Conservation (phyloP, 2,797 vertebrate species). For the Emys orbicularis region DNA sequence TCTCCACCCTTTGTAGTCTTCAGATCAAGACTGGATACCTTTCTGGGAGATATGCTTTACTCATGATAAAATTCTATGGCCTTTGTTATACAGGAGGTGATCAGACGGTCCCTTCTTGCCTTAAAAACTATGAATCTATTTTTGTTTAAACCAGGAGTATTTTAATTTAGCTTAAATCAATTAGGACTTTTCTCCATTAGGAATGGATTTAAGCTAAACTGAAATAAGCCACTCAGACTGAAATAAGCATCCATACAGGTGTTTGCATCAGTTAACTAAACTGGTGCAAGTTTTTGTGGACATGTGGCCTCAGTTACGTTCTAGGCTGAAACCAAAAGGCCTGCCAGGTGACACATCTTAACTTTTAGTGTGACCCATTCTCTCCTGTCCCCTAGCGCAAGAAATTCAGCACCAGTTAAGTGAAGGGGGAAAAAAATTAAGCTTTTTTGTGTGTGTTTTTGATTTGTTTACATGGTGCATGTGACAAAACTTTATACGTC, state of each 20-base stretch:
- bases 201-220: background rate
- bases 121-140: background rate
- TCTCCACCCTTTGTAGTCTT: background rate
- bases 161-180: background rate
- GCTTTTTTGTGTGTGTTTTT: background rate
- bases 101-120: background rate
- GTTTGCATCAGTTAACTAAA: background rate
- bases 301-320: background rate
- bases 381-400: background rate
- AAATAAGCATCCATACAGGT: background rate
- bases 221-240: background rate
- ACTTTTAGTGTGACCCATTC: background rate
- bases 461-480: background rate
- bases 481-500: slow-evolving; percentile 1
- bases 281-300: background rate
- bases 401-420: background rate
- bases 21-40: background rate
- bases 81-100: background rate
- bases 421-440: background rate
- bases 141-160: background rate
- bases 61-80: background rate
- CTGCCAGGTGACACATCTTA: background rate
- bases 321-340: background rate
- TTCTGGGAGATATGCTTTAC: background rate
- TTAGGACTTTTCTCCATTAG: background rate